Conservation (phyloP, 2,797 vertebrate species). For the Choloepus didactylus region DNA sequence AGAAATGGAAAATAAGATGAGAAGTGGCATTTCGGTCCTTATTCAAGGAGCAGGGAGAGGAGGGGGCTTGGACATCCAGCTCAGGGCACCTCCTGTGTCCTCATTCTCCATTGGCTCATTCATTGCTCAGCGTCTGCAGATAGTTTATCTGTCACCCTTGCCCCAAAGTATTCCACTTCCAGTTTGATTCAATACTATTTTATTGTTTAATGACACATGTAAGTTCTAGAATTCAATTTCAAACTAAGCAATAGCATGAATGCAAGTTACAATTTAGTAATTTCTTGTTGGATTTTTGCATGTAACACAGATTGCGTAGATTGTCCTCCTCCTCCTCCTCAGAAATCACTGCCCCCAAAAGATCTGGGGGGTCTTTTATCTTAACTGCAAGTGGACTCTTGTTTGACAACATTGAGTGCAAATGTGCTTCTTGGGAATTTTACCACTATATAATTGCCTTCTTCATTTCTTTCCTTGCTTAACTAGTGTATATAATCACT, state of each 20-base stretch:
- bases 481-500: conserved; percentile 71
- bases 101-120: neutral
- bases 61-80: conserved; percentile 8
- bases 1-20: conserved; percentile 78
- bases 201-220: neutral
- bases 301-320: neutral
- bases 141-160: neutral
- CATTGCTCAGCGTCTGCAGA: neutral
- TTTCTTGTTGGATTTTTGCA: neutral
- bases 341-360: conserved; percentile 35
- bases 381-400: conserved; percentile 55
- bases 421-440: conserved; percentile 62
- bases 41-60: conserved; percentile 57
- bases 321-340: neutral
- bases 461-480: conserved; percentile 75
- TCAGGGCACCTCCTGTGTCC: neutral
- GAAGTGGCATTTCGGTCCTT: conserved; percentile 69
- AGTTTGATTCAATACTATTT: neutral
- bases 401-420: conserved; percentile 60
- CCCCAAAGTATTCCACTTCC: neutral
- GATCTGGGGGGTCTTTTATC: conserved; percentile 3
- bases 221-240: conserved; percentile 47
- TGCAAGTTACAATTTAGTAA: neutral
- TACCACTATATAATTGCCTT: conserved; percentile 53
- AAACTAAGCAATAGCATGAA: conserved; percentile 26